Conservation (phyloP, 2,888 invertebrate species). For the Priocnemis perturbator region DNA sequence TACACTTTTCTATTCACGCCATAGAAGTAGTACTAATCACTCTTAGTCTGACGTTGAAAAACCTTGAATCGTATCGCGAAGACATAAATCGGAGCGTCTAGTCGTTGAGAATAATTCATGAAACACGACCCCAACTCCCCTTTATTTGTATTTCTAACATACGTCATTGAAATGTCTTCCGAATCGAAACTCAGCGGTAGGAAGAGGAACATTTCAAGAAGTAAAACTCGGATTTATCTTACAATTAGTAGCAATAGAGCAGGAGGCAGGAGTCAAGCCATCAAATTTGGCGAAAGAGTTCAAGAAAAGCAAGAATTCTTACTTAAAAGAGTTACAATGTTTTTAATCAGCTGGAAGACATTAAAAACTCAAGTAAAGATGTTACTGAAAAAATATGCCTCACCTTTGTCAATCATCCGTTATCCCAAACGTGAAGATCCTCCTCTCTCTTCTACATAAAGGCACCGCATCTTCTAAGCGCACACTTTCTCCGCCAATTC, state of each 20-base stretch:
- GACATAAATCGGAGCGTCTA: no score
- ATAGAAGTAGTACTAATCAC: no score
- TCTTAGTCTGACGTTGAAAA: no score
- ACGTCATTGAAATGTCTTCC: no score
- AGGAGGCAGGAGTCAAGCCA: conserved; percentile 46
- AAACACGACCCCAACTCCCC: no score
- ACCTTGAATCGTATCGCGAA: no score
- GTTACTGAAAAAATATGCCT: conserved; percentile 31
- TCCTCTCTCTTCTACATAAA: conserved; percentile 27
- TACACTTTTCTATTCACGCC: no score
- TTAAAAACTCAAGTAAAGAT: conserved; percentile 30
- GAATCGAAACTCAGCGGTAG: no score
- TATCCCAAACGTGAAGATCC: conserved; percentile 25
- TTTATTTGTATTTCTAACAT: no score
- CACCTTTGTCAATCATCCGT: conserved; percentile 44
- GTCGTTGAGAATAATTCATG: no score
- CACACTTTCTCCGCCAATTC: no score
- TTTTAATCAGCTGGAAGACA: conserved; percentile 32
- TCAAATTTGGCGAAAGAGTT: conserved; percentile 43
- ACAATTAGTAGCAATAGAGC: conserved; percentile 44
- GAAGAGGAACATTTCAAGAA: no score
- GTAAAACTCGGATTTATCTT: conserved; percentile 10
- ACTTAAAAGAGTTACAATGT: conserved; percentile 35
- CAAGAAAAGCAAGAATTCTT: conserved; percentile 44
- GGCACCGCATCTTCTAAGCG: background rate